Conservation (phyloP, 2,888 invertebrate genomes). For the Lepetodrilus schrolli region DNA sequence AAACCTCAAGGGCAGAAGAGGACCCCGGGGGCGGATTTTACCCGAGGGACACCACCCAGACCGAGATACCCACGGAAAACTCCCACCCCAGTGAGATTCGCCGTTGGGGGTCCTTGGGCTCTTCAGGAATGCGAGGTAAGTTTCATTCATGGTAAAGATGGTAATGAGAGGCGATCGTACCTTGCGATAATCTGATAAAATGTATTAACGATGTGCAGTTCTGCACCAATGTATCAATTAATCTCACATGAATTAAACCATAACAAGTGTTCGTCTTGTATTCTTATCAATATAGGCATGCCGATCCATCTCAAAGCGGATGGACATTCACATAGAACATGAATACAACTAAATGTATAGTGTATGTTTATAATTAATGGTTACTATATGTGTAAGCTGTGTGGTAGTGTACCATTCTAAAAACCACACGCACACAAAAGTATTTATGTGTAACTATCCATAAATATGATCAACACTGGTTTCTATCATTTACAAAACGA, state of each 20-base stretch:
- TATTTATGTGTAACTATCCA: too few relatives aligned
- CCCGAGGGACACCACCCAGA: background rate
- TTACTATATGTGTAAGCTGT: too few relatives aligned
- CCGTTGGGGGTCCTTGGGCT: conserved; percentile 51
- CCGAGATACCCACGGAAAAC: conserved; percentile 27
- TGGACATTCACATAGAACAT: too few relatives aligned
- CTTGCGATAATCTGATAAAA: background rate
- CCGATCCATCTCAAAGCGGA: too few relatives aligned
- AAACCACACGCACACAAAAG: too few relatives aligned
- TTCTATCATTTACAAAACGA: too few relatives aligned
- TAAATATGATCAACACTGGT: too few relatives aligned
- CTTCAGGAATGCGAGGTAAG: conserved; percentile 55
- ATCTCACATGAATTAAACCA: background rate
- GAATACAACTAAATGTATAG: too few relatives aligned
- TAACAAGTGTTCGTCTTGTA: too few relatives aligned
- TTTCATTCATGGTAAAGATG: background rate
- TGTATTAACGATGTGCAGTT: background rate
- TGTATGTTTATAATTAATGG: too few relatives aligned
- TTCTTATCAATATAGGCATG: too few relatives aligned
- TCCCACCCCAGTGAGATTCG: conserved; percentile 39
- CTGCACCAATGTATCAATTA: background rate
- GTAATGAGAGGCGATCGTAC: background rate
- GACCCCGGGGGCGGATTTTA: background rate
- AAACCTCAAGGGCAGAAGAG: background rate
- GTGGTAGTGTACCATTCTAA: too few relatives aligned